These are phyloP conservation scores for Gnathonemus echidnorhynchus DNA, from an alignment of 2,113 vertebrate species.

Conservation along the genomic window DNA sequence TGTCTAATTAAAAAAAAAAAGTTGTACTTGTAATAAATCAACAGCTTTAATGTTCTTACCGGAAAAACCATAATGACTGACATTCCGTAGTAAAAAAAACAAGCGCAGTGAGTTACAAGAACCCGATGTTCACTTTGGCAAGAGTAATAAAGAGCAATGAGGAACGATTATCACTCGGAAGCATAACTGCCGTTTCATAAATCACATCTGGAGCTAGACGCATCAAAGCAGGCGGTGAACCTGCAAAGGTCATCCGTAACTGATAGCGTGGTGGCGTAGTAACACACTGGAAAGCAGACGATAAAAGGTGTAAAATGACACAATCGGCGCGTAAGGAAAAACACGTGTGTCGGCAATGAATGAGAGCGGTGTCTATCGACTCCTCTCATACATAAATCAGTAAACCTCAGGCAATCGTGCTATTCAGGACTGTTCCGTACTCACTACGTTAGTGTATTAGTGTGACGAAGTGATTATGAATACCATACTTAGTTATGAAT, in stretches of 20 bases:
- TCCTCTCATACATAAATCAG: background rate
- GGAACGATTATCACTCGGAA: background rate
- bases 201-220: background rate
- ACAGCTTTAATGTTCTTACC: background rate
- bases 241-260: background rate
- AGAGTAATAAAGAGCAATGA: background rate
- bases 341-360: background rate
- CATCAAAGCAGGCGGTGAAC: background rate
- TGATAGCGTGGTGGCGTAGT: background rate
- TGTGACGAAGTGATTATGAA: background rate
- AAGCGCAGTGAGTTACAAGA: background rate
- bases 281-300: background rate
- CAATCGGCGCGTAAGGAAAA: background rate
- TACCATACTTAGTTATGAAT: background rate
- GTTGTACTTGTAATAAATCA: background rate
- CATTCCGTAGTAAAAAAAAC: background rate
- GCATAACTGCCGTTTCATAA: background rate
- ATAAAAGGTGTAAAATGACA: background rate
- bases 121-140: background rate
- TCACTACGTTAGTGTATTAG: background rate
- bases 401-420: background rate
- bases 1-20: background rate
- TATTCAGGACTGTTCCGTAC: background rate
- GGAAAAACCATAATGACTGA: background rate
- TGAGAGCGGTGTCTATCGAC: background rate